Conservation (phyloP, 1,140 invertebrate genomes). For the Copidosoma floridanum region DNA sequence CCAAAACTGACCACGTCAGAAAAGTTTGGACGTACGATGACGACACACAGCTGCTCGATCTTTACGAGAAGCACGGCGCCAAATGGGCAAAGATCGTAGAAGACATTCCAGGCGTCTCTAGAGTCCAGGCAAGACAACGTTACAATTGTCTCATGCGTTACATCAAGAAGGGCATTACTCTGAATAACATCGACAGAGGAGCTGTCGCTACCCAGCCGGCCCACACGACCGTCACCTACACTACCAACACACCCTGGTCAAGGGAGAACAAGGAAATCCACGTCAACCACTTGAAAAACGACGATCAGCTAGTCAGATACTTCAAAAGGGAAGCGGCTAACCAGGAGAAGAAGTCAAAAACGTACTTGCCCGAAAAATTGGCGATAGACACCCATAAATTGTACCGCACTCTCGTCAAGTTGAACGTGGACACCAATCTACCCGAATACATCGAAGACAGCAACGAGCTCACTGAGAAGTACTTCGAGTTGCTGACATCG, state of each 20-base stretch:
- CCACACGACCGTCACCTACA: constrained; percentile 9
- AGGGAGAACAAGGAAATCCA: constrained; percentile 18
- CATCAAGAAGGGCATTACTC: constrained; percentile 29
- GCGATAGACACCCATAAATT: constrained; percentile 28
- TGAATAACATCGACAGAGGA: constrained; percentile 25
- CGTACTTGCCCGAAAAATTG: constrained; percentile 25
- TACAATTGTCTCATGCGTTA: constrained; percentile 45
- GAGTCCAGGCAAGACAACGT: constrained; percentile 56
- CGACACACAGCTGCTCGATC: constrained; percentile 48
- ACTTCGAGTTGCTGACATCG: constrained; percentile 37
- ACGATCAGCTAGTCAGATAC: constrained; percentile 18
- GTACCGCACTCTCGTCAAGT: constrained; percentile 32
- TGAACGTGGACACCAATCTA: constrained; percentile 38
- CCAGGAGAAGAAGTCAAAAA: constrained; percentile 8
- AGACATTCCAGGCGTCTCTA: constrained; percentile 48
- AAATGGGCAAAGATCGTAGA: constrained; percentile 54
- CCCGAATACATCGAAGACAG: constrained; percentile 28
- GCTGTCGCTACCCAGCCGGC: neutral
- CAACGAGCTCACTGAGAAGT: constrained; percentile 28
- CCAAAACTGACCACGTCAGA: constrained; percentile 32
- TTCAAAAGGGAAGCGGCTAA: constrained; percentile 9
- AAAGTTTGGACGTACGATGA: constrained; percentile 55
- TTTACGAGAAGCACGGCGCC: constrained; percentile 45
- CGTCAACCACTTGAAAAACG: constrained; percentile 23
- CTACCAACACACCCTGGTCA: constrained; percentile 16